These are phyloP conservation scores for Neomorphus geoffroyi DNA, from an alignment of 2,797 vertebrate genomes.

Conservation along the genomic window DNA sequence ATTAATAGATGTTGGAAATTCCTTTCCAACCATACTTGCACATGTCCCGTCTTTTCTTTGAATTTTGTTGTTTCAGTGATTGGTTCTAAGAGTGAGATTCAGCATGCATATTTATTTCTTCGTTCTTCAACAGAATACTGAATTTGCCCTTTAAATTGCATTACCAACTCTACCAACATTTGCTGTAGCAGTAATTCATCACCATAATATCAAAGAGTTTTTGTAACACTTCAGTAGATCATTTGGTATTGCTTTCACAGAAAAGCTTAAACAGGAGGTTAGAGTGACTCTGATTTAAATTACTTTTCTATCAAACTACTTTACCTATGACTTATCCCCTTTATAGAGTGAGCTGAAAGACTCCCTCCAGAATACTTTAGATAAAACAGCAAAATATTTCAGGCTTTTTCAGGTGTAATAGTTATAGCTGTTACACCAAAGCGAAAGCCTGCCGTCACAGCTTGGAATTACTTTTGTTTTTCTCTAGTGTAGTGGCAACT, in stretches of 20 bases:
- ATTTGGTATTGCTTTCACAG: not conserved
- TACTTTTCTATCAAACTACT: not conserved
- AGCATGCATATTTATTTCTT: not conserved
- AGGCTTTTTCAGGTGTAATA: not conserved
- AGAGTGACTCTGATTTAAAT: not conserved
- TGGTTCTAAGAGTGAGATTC: not conserved
- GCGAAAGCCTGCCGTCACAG: not conserved
- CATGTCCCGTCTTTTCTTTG: fast-evolving
- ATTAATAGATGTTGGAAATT: not conserved
- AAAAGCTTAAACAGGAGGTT: not conserved
- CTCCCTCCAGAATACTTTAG: not conserved
- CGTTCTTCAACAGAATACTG: not conserved
- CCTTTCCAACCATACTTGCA: not conserved
- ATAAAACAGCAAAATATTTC: not conserved
- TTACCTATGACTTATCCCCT: not conserved
- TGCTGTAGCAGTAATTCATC: not conserved
- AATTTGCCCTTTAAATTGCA: not conserved
- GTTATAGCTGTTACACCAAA: not conserved
- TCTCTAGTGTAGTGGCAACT: not conserved
- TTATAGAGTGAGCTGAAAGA: not conserved
- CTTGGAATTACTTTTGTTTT: not conserved
- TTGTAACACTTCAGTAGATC: not conserved
- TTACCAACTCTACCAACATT: not conserved
- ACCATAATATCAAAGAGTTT: not conserved
- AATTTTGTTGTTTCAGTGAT: not conserved